A percentile compares a stretch with the other conserved stretches of the same genome.
Evolutionary conservation across 2,113 vertebrate species (phyloP).

Genomic region (Antennarius striatus): DNA sequence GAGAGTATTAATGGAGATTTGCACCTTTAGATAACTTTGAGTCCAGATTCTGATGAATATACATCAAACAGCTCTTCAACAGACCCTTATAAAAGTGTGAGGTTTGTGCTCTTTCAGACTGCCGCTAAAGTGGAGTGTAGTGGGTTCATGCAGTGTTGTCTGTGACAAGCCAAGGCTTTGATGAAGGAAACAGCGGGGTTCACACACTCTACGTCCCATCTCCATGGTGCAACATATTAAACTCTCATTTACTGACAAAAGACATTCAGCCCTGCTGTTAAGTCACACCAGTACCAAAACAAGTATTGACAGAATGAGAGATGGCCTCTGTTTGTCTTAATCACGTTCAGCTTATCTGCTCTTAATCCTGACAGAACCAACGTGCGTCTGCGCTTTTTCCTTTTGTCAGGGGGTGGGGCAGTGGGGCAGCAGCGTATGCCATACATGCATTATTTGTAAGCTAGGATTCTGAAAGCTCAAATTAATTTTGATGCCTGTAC

Average conservation of each 20-base stretch:
- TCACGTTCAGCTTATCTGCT: slow-evolving; percentile 48
- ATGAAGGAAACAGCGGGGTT: slow-evolving; percentile 71
- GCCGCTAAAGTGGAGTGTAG: slow-evolving; percentile 40
- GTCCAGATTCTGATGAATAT: slow-evolving; percentile 37
- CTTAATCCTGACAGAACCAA: slow-evolving; percentile 12
- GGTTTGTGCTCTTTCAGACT: slow-evolving; percentile 51
- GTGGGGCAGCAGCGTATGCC: too few relatives aligned
- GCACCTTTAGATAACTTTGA: slow-evolving; percentile 39
- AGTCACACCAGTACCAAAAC: slow-evolving; percentile 65
- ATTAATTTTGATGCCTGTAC: too few relatives aligned
- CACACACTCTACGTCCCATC: slow-evolving; percentile 70
- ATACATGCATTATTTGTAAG: too few relatives aligned
- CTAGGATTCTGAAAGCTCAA: too few relatives aligned
- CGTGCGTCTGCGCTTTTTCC: too few relatives aligned
- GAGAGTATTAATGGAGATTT: slow-evolving; percentile 48
- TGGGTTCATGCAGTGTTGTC: slow-evolving; percentile 55
- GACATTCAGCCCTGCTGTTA: slow-evolving; percentile 72
- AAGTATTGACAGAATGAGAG: slow-evolving; percentile 63
- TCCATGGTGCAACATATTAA: slow-evolving; percentile 79
- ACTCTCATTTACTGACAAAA: slow-evolving; percentile 80
- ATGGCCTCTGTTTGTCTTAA: slow-evolving; percentile 57
- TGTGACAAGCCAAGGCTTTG: slow-evolving; percentile 66
- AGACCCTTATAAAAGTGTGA: slow-evolving; percentile 21
- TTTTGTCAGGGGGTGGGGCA: too few relatives aligned
- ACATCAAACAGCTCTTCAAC: slow-evolving; percentile 22